A percentile compares a stretch with the other conserved stretches of the same genome.
Conservation (phyloP, 2,888 invertebrate species). For the Chalcis sispes region DNA sequence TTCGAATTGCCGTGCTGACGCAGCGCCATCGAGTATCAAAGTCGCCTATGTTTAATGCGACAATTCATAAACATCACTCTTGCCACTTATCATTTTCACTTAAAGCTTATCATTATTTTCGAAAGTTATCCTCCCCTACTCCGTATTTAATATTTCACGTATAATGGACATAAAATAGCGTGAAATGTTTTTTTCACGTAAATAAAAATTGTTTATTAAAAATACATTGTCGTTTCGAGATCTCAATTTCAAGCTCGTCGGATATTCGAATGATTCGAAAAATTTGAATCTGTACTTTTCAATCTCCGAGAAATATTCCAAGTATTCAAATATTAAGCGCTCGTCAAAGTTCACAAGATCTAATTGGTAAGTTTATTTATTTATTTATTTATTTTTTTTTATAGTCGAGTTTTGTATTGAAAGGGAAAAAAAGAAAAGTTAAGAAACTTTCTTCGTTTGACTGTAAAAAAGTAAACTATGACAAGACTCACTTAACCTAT, state of each 20-base stretch:
- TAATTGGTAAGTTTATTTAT: background rate
- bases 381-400: background rate
- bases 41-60: no score
- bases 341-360: background rate
- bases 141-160: no score
- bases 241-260: no score
- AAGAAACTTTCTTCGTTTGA: slow-evolving; percentile 8
- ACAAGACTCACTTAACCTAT: background rate
- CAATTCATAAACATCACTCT: no score
- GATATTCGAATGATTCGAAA: background rate
- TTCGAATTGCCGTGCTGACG: no score
- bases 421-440: background rate
- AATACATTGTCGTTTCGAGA: background rate
- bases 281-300: background rate
- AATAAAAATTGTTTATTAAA: background rate
- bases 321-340: background rate
- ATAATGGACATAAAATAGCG: no score
- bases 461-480: background rate
- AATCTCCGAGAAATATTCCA: background rate
- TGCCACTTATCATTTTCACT: no score
- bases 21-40: no score
- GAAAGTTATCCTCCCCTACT: no score
- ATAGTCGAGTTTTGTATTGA: no score
- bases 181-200: no score
- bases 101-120: no score